Evolutionary conservation across 2,113 vertebrate genomes (phyloP).

Genomic region (Ptilorrhoa leucosticta): DNA sequence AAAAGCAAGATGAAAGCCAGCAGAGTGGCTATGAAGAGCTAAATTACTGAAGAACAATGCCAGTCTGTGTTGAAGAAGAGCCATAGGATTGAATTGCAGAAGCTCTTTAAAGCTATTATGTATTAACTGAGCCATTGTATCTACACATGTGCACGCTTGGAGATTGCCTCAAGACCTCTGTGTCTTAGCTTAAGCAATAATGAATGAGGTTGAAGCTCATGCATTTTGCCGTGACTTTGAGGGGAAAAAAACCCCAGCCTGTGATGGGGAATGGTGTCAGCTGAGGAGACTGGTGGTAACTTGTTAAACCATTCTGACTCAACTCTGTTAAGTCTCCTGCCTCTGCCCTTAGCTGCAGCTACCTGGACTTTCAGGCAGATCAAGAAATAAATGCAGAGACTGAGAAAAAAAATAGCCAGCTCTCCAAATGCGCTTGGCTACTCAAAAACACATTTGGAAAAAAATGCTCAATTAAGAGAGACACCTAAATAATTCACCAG

Average conservation of each 20-base stretch:
- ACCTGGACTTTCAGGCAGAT: not conserved
- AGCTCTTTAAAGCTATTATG: not conserved
- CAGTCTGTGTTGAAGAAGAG: not conserved
- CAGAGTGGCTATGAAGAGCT: not conserved
- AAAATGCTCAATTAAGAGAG: not conserved
- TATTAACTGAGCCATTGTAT: not conserved
- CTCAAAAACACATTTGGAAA: not conserved
- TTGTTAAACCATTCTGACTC: not conserved
- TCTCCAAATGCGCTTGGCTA: not conserved
- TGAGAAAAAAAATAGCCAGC: not conserved
- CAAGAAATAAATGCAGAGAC: not conserved
- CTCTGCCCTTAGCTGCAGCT: not conserved
- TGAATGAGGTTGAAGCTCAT: not conserved
- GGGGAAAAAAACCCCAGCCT: too few relatives aligned
- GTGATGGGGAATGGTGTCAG: not conserved
- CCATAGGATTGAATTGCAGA: not conserved
- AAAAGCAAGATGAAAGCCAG: not conserved
- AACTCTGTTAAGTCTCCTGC: not conserved
- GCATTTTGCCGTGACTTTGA: not conserved
- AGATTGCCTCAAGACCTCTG: not conserved
- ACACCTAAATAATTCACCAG: conserved; percentile 12
- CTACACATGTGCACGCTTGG: not conserved
- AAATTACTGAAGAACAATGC: not conserved
- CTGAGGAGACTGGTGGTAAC: not conserved
- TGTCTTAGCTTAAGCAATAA: not conserved